phyloP scores from a whole-genome alignment of 2,888 invertebrate species.

The Sphinx pinastri region DNA sequence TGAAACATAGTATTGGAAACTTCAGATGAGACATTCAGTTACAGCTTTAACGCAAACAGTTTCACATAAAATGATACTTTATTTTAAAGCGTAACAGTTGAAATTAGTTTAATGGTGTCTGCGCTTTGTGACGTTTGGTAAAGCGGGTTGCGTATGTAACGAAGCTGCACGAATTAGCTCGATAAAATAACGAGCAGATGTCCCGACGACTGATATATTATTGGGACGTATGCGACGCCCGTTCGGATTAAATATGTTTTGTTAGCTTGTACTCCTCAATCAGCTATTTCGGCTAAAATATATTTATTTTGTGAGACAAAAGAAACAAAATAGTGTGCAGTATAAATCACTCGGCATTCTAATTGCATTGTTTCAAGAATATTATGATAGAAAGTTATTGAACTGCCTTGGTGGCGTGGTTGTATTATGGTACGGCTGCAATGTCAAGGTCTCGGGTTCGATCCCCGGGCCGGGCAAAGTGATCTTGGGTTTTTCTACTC shows the following conservation, averaged over 20 bases:
- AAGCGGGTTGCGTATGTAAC: conserved; percentile 25
- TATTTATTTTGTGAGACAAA: not conserved
- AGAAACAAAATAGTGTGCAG: not conserved
- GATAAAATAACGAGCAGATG: conserved; percentile 68
- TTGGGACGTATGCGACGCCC: conserved; percentile 47
- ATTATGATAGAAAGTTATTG: too few species aligned
- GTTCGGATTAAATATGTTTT: conserved; percentile 48
- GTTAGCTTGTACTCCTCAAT: conserved; percentile 36
- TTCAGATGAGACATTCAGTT: conserved; percentile 27
- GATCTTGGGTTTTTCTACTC: too few species aligned
- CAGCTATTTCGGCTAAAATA: conserved; percentile 33
- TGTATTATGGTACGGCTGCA: too few species aligned
- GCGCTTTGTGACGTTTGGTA: conserved; percentile 1
- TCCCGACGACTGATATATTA: conserved; percentile 66
- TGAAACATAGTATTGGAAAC: conserved; percentile 46
- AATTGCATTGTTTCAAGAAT: too few species aligned
- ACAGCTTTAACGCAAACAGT: not conserved
- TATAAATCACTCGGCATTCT: not conserved
- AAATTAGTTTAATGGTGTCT: conserved; percentile 12
- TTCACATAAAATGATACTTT: conserved; percentile 22
- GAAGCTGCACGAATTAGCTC: conserved; percentile 58
- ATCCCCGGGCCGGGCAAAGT: too few species aligned
- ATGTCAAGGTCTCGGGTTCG: too few species aligned
- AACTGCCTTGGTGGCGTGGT: too few species aligned
- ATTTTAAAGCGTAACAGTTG: not conserved